A percentile compares a stretch with the other conserved stretches of the same genome.
Evolutionary conservation across 92 coral and sea anemone genomes (phyloP).

Genomic region (Virgularia gustaviana): DNA sequence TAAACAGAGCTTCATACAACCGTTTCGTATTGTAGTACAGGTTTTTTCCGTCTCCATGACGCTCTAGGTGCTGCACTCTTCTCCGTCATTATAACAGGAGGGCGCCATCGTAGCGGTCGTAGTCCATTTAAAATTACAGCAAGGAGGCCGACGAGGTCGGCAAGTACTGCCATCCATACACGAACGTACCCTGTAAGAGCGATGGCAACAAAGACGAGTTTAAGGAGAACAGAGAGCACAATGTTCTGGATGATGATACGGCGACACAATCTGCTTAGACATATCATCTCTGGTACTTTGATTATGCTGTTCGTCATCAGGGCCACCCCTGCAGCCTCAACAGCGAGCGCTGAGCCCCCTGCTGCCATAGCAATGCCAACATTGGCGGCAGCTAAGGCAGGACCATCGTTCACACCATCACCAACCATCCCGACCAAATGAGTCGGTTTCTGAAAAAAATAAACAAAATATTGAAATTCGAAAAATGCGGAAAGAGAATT

Average conservation of each 20-base stretch:
- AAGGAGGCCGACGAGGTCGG: constrained; percentile 78
- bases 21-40: constrained; percentile 3
- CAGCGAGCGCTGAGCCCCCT: constrained; percentile 97
- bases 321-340: constrained; percentile 97
- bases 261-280: constrained; percentile 71
- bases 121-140: constrained; percentile 81
- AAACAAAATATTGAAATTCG: too few relatives aligned
- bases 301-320: constrained; percentile 91
- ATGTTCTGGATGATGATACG: constrained; percentile 71
- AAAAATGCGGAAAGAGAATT: too few relatives aligned
- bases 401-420: constrained; percentile 99
- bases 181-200: constrained; percentile 75
- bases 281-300: constrained; percentile 87
- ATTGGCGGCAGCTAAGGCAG: constrained; percentile 94
- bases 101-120: constrained; percentile 83
- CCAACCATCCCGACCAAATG: constrained; percentile 96
- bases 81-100: constrained; percentile 30
- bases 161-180: constrained; percentile 93
- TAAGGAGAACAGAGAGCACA: constrained; percentile 68
- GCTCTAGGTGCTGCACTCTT: constrained; percentile 30
- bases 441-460: constrained; percentile 8
- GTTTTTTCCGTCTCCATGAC: constrained; percentile 25
- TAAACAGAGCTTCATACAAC: too few relatives aligned
- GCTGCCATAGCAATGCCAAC: constrained; percentile 99
- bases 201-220: constrained; percentile 68